These are phyloP conservation scores for Panagrolaimus sp. DNA, from an alignment of 1,140 invertebrate genomes.

Conservation along the genomic window DNA sequence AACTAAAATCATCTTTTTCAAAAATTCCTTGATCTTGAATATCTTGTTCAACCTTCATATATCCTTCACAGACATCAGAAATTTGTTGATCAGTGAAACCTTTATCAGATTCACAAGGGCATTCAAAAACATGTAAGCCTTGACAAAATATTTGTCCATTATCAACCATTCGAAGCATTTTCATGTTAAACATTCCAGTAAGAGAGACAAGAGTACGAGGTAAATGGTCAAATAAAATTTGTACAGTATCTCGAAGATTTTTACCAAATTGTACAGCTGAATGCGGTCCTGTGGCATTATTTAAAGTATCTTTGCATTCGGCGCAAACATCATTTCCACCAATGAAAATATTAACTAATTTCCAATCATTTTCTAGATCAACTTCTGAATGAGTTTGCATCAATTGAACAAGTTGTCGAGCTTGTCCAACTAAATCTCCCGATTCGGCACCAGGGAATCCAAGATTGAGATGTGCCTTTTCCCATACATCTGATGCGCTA, in stretches of 20 bases:
- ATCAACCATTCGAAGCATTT: slow-evolving; percentile 36
- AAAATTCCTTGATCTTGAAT: slow-evolving; percentile 53
- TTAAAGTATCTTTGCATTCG: slow-evolving; percentile 62
- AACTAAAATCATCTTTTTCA: slow-evolving; percentile 61
- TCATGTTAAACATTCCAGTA: slow-evolving; percentile 44
- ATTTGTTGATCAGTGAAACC: slow-evolving; percentile 32
- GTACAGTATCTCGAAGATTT: slow-evolving; percentile 65
- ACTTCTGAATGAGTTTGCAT: slow-evolving; percentile 54
- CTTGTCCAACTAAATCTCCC: slow-evolving; percentile 58
- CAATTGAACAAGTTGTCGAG: slow-evolving; percentile 51
- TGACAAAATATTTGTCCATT: slow-evolving; percentile 36
- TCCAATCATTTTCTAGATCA: slow-evolving; percentile 65
- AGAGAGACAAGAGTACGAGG: slow-evolving; percentile 41
- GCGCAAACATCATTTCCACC: slow-evolving; percentile 78
- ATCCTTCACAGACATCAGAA: slow-evolving; percentile 23
- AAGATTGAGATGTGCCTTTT: slow-evolving; percentile 52
- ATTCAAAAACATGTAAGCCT: slow-evolving; percentile 42
- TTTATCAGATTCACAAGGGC: slow-evolving; percentile 40
- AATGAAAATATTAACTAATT: slow-evolving; percentile 75
- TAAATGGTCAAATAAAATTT: slow-evolving; percentile 63
- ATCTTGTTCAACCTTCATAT: slow-evolving; percentile 31
- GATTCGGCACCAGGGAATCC: slow-evolving; percentile 55
- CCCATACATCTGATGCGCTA: slow-evolving; percentile 39
- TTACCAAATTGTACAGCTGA: slow-evolving; percentile 64
- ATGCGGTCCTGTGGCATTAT: slow-evolving; percentile 60